These are phyloP conservation scores for Leptopilina drosophilae DNA, from an alignment of 2,888 invertebrate species.

Conservation along the genomic window DNA sequence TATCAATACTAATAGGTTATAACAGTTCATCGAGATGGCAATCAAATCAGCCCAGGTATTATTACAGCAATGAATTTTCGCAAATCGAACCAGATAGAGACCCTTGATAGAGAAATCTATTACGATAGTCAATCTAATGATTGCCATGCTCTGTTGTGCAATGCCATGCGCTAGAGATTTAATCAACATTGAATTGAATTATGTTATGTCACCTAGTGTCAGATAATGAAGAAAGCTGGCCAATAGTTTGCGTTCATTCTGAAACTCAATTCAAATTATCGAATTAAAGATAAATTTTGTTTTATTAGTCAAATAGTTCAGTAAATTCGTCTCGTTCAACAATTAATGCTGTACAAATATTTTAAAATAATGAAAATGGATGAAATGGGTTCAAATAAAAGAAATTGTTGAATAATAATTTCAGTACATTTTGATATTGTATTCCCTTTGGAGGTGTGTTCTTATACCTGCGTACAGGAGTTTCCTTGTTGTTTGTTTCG, in stretches of 20 bases:
- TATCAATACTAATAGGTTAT: not conserved
- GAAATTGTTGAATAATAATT: not conserved
- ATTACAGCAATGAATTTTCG: not conserved
- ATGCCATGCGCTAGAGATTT: conserved; percentile 3
- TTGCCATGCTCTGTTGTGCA: conserved; percentile 17
- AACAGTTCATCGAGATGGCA: conserved; percentile 12
- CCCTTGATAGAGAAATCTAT: conserved; percentile 8
- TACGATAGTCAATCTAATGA: conserved; percentile 15
- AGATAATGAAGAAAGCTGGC: not conserved
- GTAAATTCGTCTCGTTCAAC: too few relatives aligned
- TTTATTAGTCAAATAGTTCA: too few relatives aligned
- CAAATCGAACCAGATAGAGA: conserved; percentile 15
- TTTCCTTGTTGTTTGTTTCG: conserved; percentile 22
- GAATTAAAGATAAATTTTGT: not conserved
- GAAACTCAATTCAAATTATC: not conserved
- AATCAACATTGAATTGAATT: conserved; percentile 12
- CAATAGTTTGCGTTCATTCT: not conserved
- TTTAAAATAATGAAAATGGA: too few relatives aligned
- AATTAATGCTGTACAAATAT: too few relatives aligned
- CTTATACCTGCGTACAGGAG: not conserved
- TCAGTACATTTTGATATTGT: not conserved
- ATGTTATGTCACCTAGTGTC: conserved; percentile 5
- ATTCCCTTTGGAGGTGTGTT: not conserved
- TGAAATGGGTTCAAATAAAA: too few relatives aligned
- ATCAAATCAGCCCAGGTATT: conserved; percentile 2